These are phyloP conservation scores for Diprion similis DNA, from an alignment of 1,140 invertebrate genomes.

Conservation along the genomic window DNA sequence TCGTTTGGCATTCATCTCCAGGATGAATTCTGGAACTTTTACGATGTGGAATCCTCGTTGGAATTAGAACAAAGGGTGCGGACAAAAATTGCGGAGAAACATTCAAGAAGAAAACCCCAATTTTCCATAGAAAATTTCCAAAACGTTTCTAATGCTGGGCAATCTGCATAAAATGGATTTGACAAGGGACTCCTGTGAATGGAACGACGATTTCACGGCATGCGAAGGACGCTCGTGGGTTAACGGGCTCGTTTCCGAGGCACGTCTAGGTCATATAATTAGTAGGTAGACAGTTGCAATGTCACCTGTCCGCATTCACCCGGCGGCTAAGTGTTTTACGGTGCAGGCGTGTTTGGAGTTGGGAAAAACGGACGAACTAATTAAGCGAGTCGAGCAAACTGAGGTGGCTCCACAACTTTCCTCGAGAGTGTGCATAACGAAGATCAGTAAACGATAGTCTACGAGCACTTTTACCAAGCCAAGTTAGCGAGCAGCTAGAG, in stretches of 20 bases:
- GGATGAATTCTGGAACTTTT: too few species aligned
- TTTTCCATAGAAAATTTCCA: too few species aligned
- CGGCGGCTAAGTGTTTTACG: not conserved
- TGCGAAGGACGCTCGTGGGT: too few species aligned
- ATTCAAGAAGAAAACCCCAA: too few species aligned
- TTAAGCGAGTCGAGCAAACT: not conserved
- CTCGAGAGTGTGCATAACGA: not conserved
- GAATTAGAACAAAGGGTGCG: too few species aligned
- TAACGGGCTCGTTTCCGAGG: not conserved
- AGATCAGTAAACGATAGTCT: not conserved
- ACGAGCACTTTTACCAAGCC: too few species aligned
- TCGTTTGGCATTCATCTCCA: too few species aligned
- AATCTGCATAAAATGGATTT: not conserved
- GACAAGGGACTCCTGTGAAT: not conserved
- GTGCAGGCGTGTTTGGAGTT: not conserved
- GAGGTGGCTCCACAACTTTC: not conserved
- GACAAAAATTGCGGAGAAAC: too few species aligned
- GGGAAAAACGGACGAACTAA: constrained; percentile 4
- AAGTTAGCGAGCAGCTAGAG: too few species aligned
- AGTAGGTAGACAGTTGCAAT: not conserved
- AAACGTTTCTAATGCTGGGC: too few species aligned
- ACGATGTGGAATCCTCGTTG: too few species aligned
- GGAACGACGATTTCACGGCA: not conserved
- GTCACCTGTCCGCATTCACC: not conserved
- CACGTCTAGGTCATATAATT: constrained; percentile 4